phyloP scores from a whole-genome alignment of 1,140 invertebrate species.

The Bombus ignitus region DNA sequence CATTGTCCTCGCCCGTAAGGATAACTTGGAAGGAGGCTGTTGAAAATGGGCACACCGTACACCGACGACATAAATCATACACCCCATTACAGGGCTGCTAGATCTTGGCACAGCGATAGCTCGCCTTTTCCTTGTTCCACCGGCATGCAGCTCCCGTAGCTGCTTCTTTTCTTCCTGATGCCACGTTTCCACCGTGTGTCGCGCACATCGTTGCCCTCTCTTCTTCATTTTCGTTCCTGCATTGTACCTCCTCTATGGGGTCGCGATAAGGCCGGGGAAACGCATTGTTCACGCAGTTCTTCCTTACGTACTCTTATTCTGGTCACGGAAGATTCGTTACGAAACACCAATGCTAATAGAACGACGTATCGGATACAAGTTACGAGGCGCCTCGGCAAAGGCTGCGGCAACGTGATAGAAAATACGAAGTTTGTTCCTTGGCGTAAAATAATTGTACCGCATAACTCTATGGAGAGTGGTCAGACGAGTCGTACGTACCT shows the following conservation, averaged over 20 bases:
- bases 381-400: background rate
- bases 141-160: slow-evolving; percentile 21
- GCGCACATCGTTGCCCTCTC: slow-evolving; percentile 7
- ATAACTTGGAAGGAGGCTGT: slow-evolving; percentile 55
- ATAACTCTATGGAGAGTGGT: background rate
- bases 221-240: slow-evolving; percentile 16
- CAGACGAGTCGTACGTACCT: slow-evolving; percentile 85
- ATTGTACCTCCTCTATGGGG: background rate
- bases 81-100: slow-evolving; percentile 78
- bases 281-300: slow-evolving; percentile 40
- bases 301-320: slow-evolving; percentile 22
- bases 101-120: slow-evolving; percentile 75
- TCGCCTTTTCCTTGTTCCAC: slow-evolving; percentile 50
- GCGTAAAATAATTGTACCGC: background rate
- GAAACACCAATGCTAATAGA: slow-evolving; percentile 37
- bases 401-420: background rate
- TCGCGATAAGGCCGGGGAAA: slow-evolving; percentile 39
- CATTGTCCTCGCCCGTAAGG: slow-evolving; percentile 69
- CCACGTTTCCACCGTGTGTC: slow-evolving; percentile 28
- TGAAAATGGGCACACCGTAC: slow-evolving; percentile 70
- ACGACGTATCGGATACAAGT: slow-evolving; percentile 23
- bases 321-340: slow-evolving; percentile 47
- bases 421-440: background rate
- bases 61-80: slow-evolving; percentile 79
- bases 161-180: slow-evolving; percentile 48